A percentile compares a stretch with the other conserved stretches of the same genome.
Conservation (phyloP, 2,113 vertebrate genomes). For the Pyxicephalus adspersus region DNA sequence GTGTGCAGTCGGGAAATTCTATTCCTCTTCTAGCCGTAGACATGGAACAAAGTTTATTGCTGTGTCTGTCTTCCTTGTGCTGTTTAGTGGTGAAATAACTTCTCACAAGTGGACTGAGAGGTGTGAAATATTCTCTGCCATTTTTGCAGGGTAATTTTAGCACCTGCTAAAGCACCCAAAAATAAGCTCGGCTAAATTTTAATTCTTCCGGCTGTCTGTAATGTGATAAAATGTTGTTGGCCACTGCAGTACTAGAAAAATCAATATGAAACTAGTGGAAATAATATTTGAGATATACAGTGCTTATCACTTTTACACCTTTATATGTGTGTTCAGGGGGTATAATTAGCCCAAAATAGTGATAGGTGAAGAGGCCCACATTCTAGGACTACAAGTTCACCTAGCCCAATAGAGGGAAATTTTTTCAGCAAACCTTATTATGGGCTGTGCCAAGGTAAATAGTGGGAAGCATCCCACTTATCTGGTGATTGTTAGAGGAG, state of each 20-base stretch:
- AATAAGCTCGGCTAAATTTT: constrained; percentile 10
- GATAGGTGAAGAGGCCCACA: no score
- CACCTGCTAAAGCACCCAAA: constrained; percentile 24
- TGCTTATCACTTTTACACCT: no score
- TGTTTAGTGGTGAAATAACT: not conserved
- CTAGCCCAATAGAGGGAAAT: no score
- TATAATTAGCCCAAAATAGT: no score
- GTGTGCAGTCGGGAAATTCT: not conserved
- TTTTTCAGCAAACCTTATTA: no score
- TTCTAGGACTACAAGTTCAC: no score
- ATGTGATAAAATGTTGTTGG: constrained; percentile 2
- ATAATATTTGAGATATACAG: no score
- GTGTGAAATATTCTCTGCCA: not conserved
- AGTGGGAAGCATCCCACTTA: no score
- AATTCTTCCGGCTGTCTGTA: not conserved
- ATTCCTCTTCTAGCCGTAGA: not conserved
- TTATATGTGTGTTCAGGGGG: no score
- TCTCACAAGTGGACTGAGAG: not conserved
- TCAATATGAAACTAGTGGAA: no score
- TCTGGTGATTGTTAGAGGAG: no score
- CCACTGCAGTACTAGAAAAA: not conserved
- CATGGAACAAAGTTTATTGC: not conserved
- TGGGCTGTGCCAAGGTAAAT: no score
- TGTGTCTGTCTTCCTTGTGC: not conserved
- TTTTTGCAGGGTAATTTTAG: constrained; percentile 15